Base-by-base conservation (phyloP, 2,888 invertebrate genomes). In the Oligia fasciuncula region DNA sequence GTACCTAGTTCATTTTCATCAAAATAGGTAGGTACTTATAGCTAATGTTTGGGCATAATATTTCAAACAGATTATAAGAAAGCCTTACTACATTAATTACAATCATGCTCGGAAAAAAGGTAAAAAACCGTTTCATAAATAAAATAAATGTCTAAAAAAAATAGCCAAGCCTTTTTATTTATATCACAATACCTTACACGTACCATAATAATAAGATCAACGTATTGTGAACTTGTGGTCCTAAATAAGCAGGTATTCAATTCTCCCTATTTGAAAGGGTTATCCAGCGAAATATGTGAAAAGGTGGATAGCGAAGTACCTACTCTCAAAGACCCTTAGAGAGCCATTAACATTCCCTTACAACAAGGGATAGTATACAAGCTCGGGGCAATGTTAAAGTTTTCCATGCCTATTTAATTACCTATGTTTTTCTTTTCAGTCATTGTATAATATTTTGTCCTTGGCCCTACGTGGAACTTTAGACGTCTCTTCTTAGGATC, bases 241-340 rank as follows among this genome's bases (percentile, higher is more conserved):
- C 77, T 76, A 76, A 80, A 82, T 87, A 87, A 87, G 78, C 75
- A 88, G 79, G 79, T 85, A 83, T 85, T 88, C 87, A 79, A 84
- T 88, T 80, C 57, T 70, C 23, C 85, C 49, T 77, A 72, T 85
- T 85, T 84, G 80, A 77, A 88, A 87, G 78, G 86, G 79, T 80
- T 84, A 80, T 83, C 80, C 72, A 73, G 69, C 57, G 54, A 81
- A 88, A 79, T 82, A 88, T 82, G 74, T 84, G 75, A 80, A 82
- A 83, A 83, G 76, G 70, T 79, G 66, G 77, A 81, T 82, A 81
- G 81, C 79, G 76, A 83, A 79, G 77, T 85, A 84, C n/a, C n/a
- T n/a, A n/a, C 77, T 76, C 76, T 74, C 54, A 66, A 70, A 54
- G 72, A 77, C 79, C 82, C 82, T 78, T 69, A 76, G 81, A 81